Conservation (phyloP, 1,140 invertebrate species). For the Euglossa dilemma region DNA sequence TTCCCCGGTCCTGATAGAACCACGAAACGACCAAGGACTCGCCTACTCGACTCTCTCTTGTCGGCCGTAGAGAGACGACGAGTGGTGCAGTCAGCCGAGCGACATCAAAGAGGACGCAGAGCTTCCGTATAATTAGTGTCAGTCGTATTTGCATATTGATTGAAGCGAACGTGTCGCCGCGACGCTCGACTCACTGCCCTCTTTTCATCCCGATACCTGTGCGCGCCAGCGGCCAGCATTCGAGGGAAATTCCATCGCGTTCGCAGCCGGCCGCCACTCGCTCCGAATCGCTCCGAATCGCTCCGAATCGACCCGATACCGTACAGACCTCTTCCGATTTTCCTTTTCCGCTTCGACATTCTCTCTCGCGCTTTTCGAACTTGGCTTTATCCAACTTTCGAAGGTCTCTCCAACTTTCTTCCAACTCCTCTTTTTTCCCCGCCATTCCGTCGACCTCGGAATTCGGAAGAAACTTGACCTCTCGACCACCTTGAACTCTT, state of each 20-base stretch:
- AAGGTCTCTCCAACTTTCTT: too few species aligned
- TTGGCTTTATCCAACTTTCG: too few species aligned
- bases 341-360: too few species aligned
- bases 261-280: too few species aligned
- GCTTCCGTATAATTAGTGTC: conserved; percentile 82
- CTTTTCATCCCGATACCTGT: conserved; percentile 63
- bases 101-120: conserved; percentile 79
- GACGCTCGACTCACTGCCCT: conserved; percentile 74
- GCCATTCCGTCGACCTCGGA: too few species aligned
- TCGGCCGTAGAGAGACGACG: conserved; percentile 25
- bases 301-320: too few species aligned
- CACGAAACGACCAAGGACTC: conserved; percentile 63
- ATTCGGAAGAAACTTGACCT: too few species aligned
- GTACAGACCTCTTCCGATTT: too few species aligned
- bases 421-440: too few species aligned
- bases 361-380: too few species aligned
- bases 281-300: too few species aligned
- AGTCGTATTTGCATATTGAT: conserved; percentile 82
- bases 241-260: neutral
- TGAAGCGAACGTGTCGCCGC: conserved; percentile 75
- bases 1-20: conserved; percentile 63
- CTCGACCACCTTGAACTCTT: too few species aligned
- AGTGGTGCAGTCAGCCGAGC: conserved; percentile 65
- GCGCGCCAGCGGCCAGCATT: conserved; percentile 14
- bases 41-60: conserved; percentile 39